phyloP scores from a whole-genome alignment of 2,113 vertebrate species.

The Neotoma lepida region DNA sequence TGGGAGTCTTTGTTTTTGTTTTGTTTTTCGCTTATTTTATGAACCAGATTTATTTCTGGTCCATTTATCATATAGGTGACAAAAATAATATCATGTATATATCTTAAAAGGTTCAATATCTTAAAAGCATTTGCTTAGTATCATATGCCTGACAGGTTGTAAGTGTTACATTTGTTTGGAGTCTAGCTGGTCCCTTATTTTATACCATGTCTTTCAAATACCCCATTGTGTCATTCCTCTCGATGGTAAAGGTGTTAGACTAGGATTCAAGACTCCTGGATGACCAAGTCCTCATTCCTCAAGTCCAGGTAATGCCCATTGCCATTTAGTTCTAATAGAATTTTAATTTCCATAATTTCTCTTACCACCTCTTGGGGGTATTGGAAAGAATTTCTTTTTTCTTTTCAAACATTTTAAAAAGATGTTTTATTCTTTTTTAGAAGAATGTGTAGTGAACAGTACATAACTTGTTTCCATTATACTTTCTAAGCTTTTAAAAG shows the following conservation, averaged over 20 bases:
- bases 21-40: slow-evolving; percentile 48
- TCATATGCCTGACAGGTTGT: neutral
- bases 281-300: neutral
- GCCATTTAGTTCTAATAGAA: neutral
- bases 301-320: neutral
- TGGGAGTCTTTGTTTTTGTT: slow-evolving; percentile 22
- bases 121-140: slow-evolving; percentile 23
- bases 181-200: neutral
- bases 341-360: slow-evolving; percentile 49
- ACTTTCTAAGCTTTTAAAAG: neutral
- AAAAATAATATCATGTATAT: neutral
- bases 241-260: neutral
- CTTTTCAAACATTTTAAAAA: slow-evolving; percentile 35
- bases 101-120: neutral
- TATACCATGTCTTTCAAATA: neutral
- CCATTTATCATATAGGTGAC: neutral
- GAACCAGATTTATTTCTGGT: slow-evolving; percentile 28
- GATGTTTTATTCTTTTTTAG: neutral
- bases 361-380: neutral
- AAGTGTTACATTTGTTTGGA: slow-evolving; percentile 38
- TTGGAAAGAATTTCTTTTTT: neutral
- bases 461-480: neutral
- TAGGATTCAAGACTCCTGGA: neutral
- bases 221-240: slow-evolving; percentile 5
- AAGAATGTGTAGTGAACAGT: neutral